Evolutionary conservation across 1,140 invertebrate species (phyloP), one percentile per base, ranked within the genome.

Genomic region (Archivesica marissinica): DNA sequence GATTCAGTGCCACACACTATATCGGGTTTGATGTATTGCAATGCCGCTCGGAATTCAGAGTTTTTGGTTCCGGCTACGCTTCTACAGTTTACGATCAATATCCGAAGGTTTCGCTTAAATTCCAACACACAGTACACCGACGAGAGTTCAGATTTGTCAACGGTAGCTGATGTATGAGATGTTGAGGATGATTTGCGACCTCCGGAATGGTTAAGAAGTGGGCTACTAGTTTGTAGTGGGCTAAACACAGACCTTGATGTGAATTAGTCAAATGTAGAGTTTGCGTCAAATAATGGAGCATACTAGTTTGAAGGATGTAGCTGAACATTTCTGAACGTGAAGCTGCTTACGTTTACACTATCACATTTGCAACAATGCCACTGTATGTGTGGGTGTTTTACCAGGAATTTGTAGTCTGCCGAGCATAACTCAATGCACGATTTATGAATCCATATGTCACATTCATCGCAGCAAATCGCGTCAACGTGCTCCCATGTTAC

Each of bases 1-100:
- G 87, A 87, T 59, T 88, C 86, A 25, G 70, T 85, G 2, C 68
- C 86, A 68, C 83, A 88, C 20, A 88, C 68, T 15, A 87, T 68
- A 41, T 86, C 88, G 61, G 86, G 88, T 66, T 81, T 83, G 9
- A 82, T 47, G 44, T 87, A 88, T 17, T 87, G 13, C 17, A 88
- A 1, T 0, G 70, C 47, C 33, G 82, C 33, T 52, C 35, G 13
- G 11, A 87, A 80, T 76, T 88, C 86, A 44, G 66, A 9, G 35
- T 33, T 85, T 52, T 88, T 88, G 9, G 61, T 72, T 56, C 66
- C 66, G n/a, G n/a, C n/a, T n/a, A 88, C 61, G 44, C 87, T 88
- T 23, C 70, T 20, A 44, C 80, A 87, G 38, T 87, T 87, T n/a
- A 87, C 38, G 11, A 39, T 88, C 61, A 88, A 66, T 7, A 87